Evolutionary conservation across 2,797 vertebrate species (phyloP).

Genomic region (Ataeniobius toweri): DNA sequence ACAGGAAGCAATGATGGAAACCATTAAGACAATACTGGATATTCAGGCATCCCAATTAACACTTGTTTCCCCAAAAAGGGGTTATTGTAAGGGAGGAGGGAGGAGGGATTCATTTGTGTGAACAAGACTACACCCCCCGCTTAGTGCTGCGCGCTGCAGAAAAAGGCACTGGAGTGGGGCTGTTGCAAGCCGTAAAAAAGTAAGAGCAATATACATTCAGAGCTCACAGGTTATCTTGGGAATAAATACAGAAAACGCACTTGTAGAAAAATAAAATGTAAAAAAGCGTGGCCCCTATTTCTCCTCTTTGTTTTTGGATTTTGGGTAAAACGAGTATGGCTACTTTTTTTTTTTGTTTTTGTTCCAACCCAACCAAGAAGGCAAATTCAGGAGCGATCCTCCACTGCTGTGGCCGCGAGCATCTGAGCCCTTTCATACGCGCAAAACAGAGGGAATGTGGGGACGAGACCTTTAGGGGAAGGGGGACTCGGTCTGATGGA

Average conservation of each 20-base stretch:
- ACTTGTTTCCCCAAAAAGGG: slow-evolving; percentile 53
- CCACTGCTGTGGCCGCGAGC: slow-evolving; percentile 62
- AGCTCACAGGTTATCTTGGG: slow-evolving; percentile 73
- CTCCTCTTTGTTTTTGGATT: slow-evolving; percentile 65
- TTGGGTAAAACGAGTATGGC: slow-evolving; percentile 77
- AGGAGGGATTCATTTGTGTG: slow-evolving; percentile 51
- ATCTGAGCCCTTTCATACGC: slow-evolving; percentile 75
- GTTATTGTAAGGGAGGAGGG: slow-evolving; percentile 8
- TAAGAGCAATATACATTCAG: slow-evolving; percentile 82
- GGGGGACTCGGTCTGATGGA: slow-evolving; percentile 40
- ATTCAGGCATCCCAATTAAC: slow-evolving; percentile 71
- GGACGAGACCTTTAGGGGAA: slow-evolving; percentile 24
- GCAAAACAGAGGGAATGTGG: slow-evolving; percentile 45
- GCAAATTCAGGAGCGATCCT: slow-evolving; percentile 70
- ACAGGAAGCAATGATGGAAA: slow-evolving; percentile 54
- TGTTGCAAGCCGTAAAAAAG: slow-evolving; percentile 79
- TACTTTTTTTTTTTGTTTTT: slow-evolving; percentile 60
- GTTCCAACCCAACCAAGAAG: slow-evolving; percentile 59
- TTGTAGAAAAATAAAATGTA: slow-evolving; percentile 86
- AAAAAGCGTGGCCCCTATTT: slow-evolving; percentile 68
- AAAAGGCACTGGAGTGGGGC: slow-evolving; percentile 85
- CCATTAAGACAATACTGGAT: slow-evolving; percentile 78
- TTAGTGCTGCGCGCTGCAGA: slow-evolving; percentile 67
- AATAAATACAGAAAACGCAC: slow-evolving; percentile 80
- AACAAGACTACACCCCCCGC: slow-evolving; percentile 51